These are phyloP conservation scores for Hapalemur alaotrensis DNA, from an alignment of 2,797 vertebrate species.

Conservation along the genomic window DNA sequence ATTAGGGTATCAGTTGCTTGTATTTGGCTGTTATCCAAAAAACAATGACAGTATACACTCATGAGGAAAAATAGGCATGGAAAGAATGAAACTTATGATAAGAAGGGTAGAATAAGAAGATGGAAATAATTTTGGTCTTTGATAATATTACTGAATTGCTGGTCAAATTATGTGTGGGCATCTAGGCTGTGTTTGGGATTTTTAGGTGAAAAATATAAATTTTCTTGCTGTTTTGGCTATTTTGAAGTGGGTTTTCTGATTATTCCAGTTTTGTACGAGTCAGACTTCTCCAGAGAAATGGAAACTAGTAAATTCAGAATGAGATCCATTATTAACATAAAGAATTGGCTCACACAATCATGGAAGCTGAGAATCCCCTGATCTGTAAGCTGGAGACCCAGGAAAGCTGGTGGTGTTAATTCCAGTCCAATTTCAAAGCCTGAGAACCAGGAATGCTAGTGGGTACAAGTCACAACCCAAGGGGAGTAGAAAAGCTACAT, in stretches of 20 bases:
- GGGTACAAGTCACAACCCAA: accelerated
- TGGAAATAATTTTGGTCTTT: background rate
- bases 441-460: background rate
- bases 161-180: background rate
- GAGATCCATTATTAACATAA: background rate
- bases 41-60: background rate
- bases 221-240: background rate
- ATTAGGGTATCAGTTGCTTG: background rate
- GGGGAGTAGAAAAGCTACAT: too few relatives aligned
- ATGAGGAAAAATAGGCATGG: background rate
- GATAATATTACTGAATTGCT: background rate
- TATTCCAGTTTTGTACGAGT: background rate
- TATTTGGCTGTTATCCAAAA: background rate
- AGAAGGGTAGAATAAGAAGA: background rate
- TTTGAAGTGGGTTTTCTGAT: background rate
- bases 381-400: background rate
- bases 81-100: background rate
- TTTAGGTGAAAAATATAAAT: background rate
- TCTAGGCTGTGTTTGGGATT: background rate
- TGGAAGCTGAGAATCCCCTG: background rate
- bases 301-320: background rate
- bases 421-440: background rate
- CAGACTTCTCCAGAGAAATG: background rate
- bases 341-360: background rate
- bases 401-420: background rate